Base-by-base conservation (phyloP, 2,888 invertebrate species). In the Bombyx huttoni region DNA sequence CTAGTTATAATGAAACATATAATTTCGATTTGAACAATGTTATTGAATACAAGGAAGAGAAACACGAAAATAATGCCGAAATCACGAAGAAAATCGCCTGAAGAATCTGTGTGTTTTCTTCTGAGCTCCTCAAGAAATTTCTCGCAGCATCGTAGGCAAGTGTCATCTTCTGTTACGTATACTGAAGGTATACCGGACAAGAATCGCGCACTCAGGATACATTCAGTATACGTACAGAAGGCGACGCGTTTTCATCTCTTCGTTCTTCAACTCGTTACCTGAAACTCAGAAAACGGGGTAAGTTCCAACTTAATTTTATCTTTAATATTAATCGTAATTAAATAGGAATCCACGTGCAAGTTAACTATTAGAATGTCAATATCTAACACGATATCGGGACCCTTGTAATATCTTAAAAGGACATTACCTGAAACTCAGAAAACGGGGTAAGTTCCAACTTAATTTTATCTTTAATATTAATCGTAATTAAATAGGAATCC, bases 201-300 rank as follows among this genome's bases (percentile, higher is more conserved):
- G 92, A 88, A 85, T 88, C 92, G 92, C 90, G 94, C 96, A 96
- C 96, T 97, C 97, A 97, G 97, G 97, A 97, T 97, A 97, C 97
- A 97, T 97, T 97, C 96, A 97, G 97, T 97, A 97, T 97, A 97
- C 97, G 97, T 97, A 94, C 95, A 96, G 96, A 97, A 95, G 94
- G 96, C 94, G 89, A 90, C 90, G 91, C 91, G 81, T 77, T 73
- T 57, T 86, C 90, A 89, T 86, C 90, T 74, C 73, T 78, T 73
- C 75, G 64, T 56, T 73, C 68, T 67, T 57, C 58, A 56, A 60
- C 49, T 57, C 49, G 54, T 58, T 63, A 65, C 61, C 72, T 71
- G 75, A 61, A 75, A 51, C 62, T 62, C 40, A 54, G 55, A 52
- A 49, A 40, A 48, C 52, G 12, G 46, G 49, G 46, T 48, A 33